Evolutionary conservation across 2,797 vertebrate genomes (phyloP).

Genomic region (Malacoraja senta): DNA sequence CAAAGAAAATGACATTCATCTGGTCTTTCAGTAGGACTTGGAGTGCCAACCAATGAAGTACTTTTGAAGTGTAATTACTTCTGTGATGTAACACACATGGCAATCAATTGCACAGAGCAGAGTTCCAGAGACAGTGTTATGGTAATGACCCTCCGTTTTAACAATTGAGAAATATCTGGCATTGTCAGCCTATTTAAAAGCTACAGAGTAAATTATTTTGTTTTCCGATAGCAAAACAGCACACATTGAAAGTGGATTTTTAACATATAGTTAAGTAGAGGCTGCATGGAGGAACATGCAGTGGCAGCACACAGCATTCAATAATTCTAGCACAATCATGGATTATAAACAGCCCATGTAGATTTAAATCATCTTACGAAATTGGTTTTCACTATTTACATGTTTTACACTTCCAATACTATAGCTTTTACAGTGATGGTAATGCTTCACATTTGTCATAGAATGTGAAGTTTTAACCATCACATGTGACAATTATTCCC

Average conservation of each 20-base stretch:
- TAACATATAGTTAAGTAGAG: background rate
- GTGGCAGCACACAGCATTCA: background rate
- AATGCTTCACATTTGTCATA: background rate
- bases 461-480: background rate
- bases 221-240: background rate
- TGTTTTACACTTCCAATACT: background rate
- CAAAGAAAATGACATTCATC: too few species aligned
- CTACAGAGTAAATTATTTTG: background rate
- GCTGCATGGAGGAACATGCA: background rate
- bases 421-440: background rate
- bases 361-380: background rate
- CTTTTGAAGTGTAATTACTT: too few species aligned
- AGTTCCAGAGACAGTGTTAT: too few species aligned
- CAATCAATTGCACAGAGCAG: too few species aligned
- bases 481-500: too few species aligned
- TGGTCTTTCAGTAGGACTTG: too few species aligned
- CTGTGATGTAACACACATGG: too few species aligned
- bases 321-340: background rate
- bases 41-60: too few species aligned
- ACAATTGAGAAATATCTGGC: background rate
- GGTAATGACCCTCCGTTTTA: too few species aligned
- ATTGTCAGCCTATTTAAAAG: background rate
- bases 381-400: background rate
- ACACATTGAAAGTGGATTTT: background rate
- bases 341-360: background rate